Evolutionary conservation across 2,113 vertebrate species (phyloP).

Genomic region (Andinoacara biseriatus): DNA sequence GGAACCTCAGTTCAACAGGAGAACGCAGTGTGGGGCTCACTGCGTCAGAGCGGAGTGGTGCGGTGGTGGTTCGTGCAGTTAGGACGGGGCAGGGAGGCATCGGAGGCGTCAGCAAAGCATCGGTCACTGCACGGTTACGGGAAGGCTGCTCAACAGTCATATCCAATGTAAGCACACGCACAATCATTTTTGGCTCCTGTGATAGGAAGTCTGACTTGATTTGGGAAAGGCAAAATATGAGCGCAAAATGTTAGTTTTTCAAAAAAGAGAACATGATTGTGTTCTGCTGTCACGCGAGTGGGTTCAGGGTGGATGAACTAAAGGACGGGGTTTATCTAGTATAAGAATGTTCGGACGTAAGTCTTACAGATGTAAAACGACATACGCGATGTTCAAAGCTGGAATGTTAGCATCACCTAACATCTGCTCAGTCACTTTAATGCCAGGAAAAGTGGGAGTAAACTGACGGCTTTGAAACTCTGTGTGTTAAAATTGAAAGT

Average conservation of each 20-base stretch:
- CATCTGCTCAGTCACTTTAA: no score
- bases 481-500: background rate
- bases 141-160: conserved; percentile 13
- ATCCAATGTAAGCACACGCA: background rate
- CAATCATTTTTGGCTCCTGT: background rate
- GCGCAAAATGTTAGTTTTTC: background rate
- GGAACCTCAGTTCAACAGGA: conserved; percentile 36
- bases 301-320: background rate
- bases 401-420: no score
- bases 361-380: no score
- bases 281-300: background rate
- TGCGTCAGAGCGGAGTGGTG: conserved; percentile 26
- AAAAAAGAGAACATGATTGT: background rate
- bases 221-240: background rate
- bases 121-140: background rate
- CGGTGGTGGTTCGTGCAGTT: background rate
- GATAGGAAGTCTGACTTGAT: background rate
- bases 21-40: conserved; percentile 31
- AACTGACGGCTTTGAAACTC: background rate
- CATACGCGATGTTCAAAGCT: no score
- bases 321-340: background rate
- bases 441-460: background rate
- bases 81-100: background rate
- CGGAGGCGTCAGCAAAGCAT: conserved; percentile 6
- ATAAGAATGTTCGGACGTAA: no score